These are phyloP conservation scores for Diogma glabrata DNA, from an alignment of 2,888 invertebrate genomes.

Conservation along the genomic window DNA sequence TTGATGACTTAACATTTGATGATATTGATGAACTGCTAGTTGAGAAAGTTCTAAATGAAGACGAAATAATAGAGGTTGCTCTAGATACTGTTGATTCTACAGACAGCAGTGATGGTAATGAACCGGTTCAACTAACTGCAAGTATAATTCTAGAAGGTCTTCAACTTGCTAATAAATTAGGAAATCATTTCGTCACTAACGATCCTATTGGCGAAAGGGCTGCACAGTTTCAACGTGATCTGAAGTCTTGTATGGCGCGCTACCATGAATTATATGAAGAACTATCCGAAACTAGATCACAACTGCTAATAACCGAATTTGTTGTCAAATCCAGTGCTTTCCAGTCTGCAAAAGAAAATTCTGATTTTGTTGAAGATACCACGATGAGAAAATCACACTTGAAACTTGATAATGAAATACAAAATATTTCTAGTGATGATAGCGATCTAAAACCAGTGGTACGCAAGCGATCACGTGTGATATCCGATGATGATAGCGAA, in stretches of 20 bases:
- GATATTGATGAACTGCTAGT: constrained; percentile 21
- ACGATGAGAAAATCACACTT: too few species aligned
- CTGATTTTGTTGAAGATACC: too few species aligned
- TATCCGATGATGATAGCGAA: too few species aligned
- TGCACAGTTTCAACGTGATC: constrained; percentile 20
- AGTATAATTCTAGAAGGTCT: constrained; percentile 20
- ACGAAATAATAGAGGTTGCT: constrained; percentile 20
- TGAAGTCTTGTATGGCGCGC: constrained; percentile 15
- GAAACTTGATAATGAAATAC: too few species aligned
- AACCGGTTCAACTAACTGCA: constrained; percentile 17
- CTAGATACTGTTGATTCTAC: constrained; percentile 15
- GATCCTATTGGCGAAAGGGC: constrained; percentile 22
- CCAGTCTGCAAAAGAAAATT: neutral
- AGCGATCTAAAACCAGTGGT: too few species aligned
- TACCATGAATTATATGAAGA: constrained; percentile 19
- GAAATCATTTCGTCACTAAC: constrained; percentile 19
- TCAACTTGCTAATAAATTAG: constrained; percentile 22
- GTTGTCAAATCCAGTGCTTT: neutral
- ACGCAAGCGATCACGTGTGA: too few species aligned
- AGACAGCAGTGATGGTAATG: constrained; percentile 18
- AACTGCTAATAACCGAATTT: neutral
- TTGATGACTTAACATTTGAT: constrained; percentile 12
- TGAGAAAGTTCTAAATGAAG: constrained; percentile 22
- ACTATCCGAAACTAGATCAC: constrained; percentile 16
- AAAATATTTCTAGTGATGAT: too few species aligned